phyloP scores from a whole-genome alignment of 2,888 invertebrate species.

The Eupsilia transversa region DNA sequence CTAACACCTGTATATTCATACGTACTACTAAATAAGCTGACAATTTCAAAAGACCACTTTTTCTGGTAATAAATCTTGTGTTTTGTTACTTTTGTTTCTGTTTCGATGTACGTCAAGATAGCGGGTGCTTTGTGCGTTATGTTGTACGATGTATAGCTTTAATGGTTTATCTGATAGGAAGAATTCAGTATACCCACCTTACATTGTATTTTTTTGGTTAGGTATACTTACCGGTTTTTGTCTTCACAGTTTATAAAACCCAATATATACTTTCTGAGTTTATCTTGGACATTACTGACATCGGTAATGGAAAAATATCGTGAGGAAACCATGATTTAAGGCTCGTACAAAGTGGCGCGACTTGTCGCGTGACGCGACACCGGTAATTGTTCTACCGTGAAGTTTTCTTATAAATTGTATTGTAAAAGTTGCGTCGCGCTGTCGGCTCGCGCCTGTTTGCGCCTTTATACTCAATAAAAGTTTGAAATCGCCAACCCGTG shows the following conservation, averaged over 20 bases:
- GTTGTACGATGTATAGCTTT: slow-evolving; percentile 26
- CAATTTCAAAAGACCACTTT: slow-evolving; percentile 41
- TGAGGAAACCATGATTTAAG: too few relatives aligned
- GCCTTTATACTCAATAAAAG: too few relatives aligned
- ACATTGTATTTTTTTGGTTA: not conserved
- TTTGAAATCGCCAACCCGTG: too few relatives aligned
- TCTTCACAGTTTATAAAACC: not conserved
- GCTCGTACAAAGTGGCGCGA: too few relatives aligned
- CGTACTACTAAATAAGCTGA: slow-evolving; percentile 29
- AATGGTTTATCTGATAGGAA: slow-evolving; percentile 3
- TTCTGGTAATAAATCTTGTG: slow-evolving; percentile 56
- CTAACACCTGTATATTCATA: slow-evolving; percentile 6
- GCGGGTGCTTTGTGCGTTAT: slow-evolving; percentile 8
- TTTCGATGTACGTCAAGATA: slow-evolving; percentile 27
- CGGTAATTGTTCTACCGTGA: too few relatives aligned
- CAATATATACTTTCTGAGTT: not conserved
- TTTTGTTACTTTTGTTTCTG: slow-evolving; percentile 36
- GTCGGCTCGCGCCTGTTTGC: too few relatives aligned
- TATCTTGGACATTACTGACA: not conserved
- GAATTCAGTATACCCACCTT: not conserved
- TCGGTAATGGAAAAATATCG: not conserved
- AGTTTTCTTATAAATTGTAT: too few relatives aligned
- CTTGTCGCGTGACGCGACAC: too few relatives aligned
- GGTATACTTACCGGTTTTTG: not conserved
- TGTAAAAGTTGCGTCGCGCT: too few relatives aligned